phyloP scores from a whole-genome alignment of 1,140 invertebrate genomes.

The Tyrophagus putrescentiae region DNA sequence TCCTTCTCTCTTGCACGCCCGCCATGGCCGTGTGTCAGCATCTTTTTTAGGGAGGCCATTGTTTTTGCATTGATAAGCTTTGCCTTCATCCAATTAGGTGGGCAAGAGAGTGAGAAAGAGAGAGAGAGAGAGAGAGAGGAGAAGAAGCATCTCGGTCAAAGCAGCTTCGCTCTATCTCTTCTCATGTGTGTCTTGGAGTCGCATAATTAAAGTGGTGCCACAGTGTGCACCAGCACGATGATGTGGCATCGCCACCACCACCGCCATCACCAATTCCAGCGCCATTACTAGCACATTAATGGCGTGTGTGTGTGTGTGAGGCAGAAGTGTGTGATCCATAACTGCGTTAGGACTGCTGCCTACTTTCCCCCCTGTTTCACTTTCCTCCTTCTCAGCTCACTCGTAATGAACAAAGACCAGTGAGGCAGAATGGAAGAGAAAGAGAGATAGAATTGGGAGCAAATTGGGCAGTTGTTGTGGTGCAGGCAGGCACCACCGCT shows the following conservation, averaged over 20 bases:
- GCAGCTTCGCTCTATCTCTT: too few species aligned
- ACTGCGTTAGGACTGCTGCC: neutral
- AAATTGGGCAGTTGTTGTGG: too few species aligned
- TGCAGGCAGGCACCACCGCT: too few species aligned
- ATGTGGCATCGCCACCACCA: too few species aligned
- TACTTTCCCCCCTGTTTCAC: too few species aligned
- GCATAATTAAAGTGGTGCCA: slow-evolving; percentile 16
- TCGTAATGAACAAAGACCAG: slow-evolving; percentile 1
- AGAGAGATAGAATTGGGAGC: neutral
- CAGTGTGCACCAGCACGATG: too few species aligned
- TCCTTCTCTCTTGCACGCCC: neutral
- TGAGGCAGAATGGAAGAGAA: slow-evolving; percentile 4
- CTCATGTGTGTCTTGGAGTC: too few species aligned
- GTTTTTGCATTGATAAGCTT: slow-evolving; percentile 14
- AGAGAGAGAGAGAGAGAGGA: neutral
- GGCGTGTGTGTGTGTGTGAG: neutral
- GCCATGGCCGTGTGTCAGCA: slow-evolving; percentile 9
- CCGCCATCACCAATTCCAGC: slow-evolving; percentile 1
- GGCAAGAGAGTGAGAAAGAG: neutral
- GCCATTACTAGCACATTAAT: slow-evolving; percentile 13
- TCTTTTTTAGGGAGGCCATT: slow-evolving; percentile 2
- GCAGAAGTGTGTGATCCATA: too few species aligned
- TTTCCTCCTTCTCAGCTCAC: neutral
- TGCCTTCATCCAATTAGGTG: slow-evolving; percentile 14
- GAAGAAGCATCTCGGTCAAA: neutral